Conservation (phyloP, 2,888 invertebrate species). For the Aporophyla lueneburgensis region DNA sequence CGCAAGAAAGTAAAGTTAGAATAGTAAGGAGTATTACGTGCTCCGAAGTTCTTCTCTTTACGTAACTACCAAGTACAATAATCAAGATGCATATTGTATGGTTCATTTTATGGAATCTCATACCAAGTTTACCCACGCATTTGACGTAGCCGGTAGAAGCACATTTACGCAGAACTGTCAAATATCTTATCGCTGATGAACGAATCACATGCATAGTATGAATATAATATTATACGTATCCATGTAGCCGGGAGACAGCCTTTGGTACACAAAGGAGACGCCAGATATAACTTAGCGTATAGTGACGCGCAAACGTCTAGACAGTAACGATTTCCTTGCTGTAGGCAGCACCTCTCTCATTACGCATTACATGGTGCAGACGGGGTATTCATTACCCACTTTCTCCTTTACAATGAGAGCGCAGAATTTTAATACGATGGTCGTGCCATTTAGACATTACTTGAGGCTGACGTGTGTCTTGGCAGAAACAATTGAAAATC, state of each 20-base stretch:
- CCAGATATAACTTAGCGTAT: neutral
- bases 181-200: neutral
- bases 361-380: neutral
- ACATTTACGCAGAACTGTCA: neutral
- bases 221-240: neutral
- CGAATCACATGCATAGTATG: neutral
- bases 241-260: neutral
- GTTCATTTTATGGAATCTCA: neutral
- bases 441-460: neutral
- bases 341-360: conserved; percentile 9
- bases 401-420: conserved; percentile 1
- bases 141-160: neutral
- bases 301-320: conserved; percentile 3
- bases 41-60: neutral
- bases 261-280: neutral
- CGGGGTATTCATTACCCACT: conserved; percentile 11
- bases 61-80: neutral
- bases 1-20: neutral
- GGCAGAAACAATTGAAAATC: conserved; percentile 2
- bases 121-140: neutral
- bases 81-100: neutral
- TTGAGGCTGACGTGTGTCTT: neutral
- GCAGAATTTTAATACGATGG: neutral
- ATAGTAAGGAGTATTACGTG: neutral
- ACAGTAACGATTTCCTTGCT: neutral